Evolutionary conservation across 2,888 invertebrate genomes (phyloP).

Genomic region (Caenorhabditis zanzibari): DNA sequence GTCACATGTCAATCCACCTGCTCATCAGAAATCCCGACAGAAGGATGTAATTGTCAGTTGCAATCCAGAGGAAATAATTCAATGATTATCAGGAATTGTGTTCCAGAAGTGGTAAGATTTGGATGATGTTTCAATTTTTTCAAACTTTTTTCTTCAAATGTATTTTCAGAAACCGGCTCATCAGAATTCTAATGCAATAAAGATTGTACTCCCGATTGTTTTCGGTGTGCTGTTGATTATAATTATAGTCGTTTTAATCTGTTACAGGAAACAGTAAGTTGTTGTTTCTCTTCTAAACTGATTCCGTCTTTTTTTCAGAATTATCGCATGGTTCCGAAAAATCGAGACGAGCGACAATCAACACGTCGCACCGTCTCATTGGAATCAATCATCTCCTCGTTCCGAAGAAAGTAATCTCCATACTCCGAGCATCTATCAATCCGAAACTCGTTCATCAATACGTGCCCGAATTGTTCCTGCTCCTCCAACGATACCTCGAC

Average conservation of each 20-base stretch:
- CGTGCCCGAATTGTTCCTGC: background rate
- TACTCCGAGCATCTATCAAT: background rate
- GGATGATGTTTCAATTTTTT: background rate
- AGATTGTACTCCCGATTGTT: conserved; percentile 47
- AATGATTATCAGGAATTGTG: conserved; percentile 39
- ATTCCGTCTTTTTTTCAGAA: conserved; percentile 28
- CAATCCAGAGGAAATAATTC: conserved; percentile 21
- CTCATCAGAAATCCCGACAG: conserved; percentile 20
- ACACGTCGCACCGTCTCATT: conserved; percentile 43
- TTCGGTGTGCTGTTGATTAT: conserved; percentile 51
- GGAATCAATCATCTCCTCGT: conserved; percentile 5
- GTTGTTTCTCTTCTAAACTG: background rate
- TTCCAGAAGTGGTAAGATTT: conserved; percentile 17
- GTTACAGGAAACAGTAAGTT: conserved; percentile 48
- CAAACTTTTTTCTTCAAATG: too few species aligned
- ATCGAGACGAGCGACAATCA: conserved; percentile 49
- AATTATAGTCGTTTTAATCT: conserved; percentile 18
- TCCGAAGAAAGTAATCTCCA: background rate
- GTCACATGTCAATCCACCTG: conserved; percentile 62
- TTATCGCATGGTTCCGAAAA: conserved; percentile 54
- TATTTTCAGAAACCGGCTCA: conserved; percentile 34
- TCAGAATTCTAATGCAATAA: conserved; percentile 17
- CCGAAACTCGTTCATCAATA: background rate
- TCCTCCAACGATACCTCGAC: conserved; percentile 37
- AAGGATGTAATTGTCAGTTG: conserved; percentile 51